Evolutionary conservation across 2,797 vertebrate genomes (phyloP).

Genomic region (Parotocinclus haroldoi): DNA sequence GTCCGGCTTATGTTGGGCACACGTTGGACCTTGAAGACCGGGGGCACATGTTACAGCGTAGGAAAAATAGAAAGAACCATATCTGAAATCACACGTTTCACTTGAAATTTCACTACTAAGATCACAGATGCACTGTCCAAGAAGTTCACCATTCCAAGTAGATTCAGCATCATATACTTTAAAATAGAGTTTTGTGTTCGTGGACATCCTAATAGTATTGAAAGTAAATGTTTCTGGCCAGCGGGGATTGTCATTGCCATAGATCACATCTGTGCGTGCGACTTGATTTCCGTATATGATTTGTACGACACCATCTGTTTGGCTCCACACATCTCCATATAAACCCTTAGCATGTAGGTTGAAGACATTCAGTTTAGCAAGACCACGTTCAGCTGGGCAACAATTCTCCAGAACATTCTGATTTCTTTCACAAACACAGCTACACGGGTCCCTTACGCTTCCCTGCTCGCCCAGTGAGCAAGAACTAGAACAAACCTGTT

Average conservation of each 20-base stretch:
- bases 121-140: not conserved
- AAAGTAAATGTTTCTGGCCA: constrained; percentile 47
- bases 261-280: not conserved
- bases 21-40: constrained; percentile 52
- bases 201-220: constrained; percentile 26
- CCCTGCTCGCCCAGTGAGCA: constrained; percentile 48
- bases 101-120: constrained; percentile 1
- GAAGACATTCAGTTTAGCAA: constrained; percentile 56
- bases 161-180: constrained; percentile 7
- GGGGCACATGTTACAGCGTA: constrained; percentile 49
- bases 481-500: constrained; percentile 54
- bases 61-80: constrained; percentile 55
- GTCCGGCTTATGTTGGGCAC: constrained; percentile 2
- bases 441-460: constrained; percentile 45
- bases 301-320: constrained; percentile 14
- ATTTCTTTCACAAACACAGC: constrained; percentile 46
- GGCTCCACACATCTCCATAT: constrained; percentile 46
- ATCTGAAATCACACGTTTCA: constrained; percentile 45
- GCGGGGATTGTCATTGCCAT: not conserved
- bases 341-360: constrained; percentile 33
- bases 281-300: not conserved
- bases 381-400: constrained; percentile 57
- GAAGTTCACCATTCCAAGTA: not conserved
- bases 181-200: not conserved
- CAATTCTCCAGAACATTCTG: constrained; percentile 47